Evolutionary conservation across 1,140 invertebrate genomes (phyloP).

Genomic region (Bombus waltoni): DNA sequence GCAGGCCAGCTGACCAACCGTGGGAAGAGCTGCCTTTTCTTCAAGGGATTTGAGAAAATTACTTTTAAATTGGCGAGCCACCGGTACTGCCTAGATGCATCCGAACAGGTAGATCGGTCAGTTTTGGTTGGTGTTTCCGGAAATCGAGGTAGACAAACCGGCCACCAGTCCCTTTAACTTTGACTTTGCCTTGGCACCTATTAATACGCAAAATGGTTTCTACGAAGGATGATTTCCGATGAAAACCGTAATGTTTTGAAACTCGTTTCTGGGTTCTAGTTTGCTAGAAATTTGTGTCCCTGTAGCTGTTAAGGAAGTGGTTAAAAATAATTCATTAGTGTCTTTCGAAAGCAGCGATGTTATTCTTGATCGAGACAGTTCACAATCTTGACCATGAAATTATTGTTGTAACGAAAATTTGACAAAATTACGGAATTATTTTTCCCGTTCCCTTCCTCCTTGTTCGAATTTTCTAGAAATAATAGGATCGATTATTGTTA

Average conservation of each 20-base stretch:
- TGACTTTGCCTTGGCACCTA: too few relatives aligned
- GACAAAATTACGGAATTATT: too few relatives aligned
- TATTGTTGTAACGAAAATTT: too few relatives aligned
- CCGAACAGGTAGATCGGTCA: constrained; percentile 66
- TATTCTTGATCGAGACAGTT: not conserved
- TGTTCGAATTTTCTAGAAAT: too few relatives aligned
- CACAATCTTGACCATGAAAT: too few relatives aligned
- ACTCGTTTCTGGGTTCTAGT: not conserved
- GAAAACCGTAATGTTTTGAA: not conserved
- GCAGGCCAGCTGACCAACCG: constrained; percentile 82
- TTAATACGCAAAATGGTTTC: not conserved
- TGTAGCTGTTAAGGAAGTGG: not conserved
- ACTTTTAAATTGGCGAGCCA: constrained; percentile 78
- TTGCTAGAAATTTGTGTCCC: not conserved
- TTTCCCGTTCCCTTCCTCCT: too few relatives aligned
- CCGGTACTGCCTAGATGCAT: constrained; percentile 47
- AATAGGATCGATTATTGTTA: too few relatives aligned
- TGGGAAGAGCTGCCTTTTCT: constrained; percentile 75
- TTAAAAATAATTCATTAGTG: not conserved
- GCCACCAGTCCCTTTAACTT: not conserved
- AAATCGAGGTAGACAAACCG: constrained; percentile 26
- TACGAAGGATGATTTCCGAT: not conserved
- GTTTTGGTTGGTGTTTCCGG: constrained; percentile 67
- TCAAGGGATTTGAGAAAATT: constrained; percentile 74
- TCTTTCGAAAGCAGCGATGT: not conserved